phyloP scores from a whole-genome alignment of 2,113 vertebrate genomes.

The Hypanus sabinus region DNA sequence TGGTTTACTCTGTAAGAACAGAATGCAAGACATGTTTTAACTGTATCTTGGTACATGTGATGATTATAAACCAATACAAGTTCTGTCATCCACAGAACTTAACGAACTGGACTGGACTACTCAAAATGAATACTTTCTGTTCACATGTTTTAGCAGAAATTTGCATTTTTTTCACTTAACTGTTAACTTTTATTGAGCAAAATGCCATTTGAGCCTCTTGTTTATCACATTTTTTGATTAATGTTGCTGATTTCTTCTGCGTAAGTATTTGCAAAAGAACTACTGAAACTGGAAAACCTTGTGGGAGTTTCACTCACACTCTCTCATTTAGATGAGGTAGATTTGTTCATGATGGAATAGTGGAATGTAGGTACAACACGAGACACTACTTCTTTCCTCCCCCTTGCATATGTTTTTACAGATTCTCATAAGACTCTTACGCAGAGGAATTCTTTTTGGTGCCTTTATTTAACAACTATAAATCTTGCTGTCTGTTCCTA shows the following conservation, averaged over 20 bases:
- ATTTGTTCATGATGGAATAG: background rate
- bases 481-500: background rate
- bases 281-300: background rate
- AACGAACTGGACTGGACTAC: background rate
- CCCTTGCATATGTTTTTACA: background rate
- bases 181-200: background rate
- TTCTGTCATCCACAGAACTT: background rate
- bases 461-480: background rate
- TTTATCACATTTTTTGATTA: background rate
- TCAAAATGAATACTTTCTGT: background rate
- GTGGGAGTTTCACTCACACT: background rate
- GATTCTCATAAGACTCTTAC: background rate
- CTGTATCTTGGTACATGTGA: no score
- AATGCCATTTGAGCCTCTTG: background rate
- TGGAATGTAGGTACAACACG: background rate
- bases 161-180: background rate
- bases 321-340: background rate
- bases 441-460: background rate
- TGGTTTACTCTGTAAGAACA: no score
- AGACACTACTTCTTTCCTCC: background rate
- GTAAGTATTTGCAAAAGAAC: background rate
- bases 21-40: no score
- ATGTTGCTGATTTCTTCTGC: background rate
- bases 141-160: background rate
- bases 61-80: no score